Conservation (phyloP, 2,888 invertebrate species). For the Hemicrepidius hirtus region DNA sequence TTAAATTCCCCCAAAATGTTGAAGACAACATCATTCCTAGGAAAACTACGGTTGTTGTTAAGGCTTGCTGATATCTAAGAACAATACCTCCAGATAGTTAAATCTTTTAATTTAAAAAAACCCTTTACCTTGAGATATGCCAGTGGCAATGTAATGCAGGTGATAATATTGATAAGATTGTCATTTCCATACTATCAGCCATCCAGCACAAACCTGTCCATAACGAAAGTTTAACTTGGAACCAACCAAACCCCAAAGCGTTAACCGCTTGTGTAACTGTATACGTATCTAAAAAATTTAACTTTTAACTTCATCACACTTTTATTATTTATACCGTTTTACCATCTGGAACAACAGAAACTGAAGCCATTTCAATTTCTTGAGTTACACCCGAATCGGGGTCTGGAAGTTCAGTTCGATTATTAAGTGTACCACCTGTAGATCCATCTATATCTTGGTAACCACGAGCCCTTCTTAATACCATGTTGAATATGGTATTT, state of each 20-base stretch:
- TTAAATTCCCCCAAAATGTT: conserved; percentile 96
- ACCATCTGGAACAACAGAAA: conserved; percentile 88
- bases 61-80: conserved; percentile 91
- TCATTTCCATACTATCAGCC: conserved; percentile 99
- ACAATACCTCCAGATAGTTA: no score
- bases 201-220: conserved; percentile 94
- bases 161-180: conserved; percentile 93
- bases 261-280: conserved; percentile 92
- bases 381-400: conserved; percentile 72
- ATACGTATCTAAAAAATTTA: conserved; percentile 81
- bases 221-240: conserved; percentile 90
- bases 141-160: conserved; percentile 96
- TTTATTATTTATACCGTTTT: conserved; percentile 55
- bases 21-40: conserved; percentile 98
- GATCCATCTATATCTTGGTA: conserved; percentile 78
- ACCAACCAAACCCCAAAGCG: conserved; percentile 90
- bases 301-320: conserved; percentile 9
- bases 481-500: conserved; percentile 59
- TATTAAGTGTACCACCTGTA: conserved; percentile 64
- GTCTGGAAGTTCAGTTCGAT: conserved; percentile 72
- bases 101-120: no score
- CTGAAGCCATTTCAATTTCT: conserved; percentile 86
- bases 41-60: conserved; percentile 95
- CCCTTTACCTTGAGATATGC: conserved; percentile 89
- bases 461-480: conserved; percentile 76